Evolutionary conservation across 2,113 vertebrate species (phyloP).

Genomic region (Burhinus oedicnemus): DNA sequence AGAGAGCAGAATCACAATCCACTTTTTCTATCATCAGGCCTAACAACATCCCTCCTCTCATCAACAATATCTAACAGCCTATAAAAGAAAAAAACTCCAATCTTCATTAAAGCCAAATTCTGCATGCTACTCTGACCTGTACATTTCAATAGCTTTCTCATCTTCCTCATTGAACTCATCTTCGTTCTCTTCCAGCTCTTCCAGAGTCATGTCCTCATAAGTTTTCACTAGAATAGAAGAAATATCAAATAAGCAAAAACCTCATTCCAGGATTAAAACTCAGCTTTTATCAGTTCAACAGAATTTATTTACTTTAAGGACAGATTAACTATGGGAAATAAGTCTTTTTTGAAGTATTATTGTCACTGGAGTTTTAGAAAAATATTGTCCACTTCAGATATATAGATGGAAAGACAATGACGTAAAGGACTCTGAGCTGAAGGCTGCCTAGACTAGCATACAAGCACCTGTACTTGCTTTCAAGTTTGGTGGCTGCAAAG

Average conservation of each 20-base stretch:
- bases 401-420: not conserved
- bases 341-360: fast-evolving
- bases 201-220: slow-evolving; percentile 93
- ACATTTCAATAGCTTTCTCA: slow-evolving; percentile 92
- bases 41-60: not conserved
- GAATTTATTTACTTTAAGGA: not conserved
- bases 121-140: slow-evolving; percentile 81
- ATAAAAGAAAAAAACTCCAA: not conserved
- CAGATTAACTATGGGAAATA: not conserved
- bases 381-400: not conserved
- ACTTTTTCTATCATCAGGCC: not conserved
- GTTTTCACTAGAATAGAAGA: slow-evolving; percentile 85
- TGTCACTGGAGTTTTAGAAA: not conserved
- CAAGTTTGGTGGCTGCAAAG: not conserved
- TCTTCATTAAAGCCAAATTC: not conserved
- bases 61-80: not conserved
- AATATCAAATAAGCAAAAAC: not conserved
- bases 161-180: slow-evolving; percentile 96
- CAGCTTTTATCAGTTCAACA: not conserved
- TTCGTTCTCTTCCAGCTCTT: slow-evolving; percentile 94
- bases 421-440: not conserved
- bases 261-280: not conserved
- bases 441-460: not conserved
- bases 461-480: not conserved
- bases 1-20: not conserved